Conservation (phyloP, 2,888 invertebrate genomes). For the Buathra laborator region DNA sequence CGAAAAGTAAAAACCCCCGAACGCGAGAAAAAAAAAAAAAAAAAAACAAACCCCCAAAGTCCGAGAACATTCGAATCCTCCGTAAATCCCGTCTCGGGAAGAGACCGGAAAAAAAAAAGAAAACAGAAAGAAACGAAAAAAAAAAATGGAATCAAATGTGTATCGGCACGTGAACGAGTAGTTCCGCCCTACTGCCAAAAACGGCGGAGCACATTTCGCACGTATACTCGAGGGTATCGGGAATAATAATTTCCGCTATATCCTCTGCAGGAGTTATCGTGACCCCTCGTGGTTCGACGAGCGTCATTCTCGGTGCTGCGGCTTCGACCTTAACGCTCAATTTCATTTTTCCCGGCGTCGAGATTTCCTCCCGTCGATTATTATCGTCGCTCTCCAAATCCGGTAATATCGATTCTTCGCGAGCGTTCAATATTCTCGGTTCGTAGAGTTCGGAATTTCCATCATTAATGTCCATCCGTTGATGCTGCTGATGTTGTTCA, state of each 20-base stretch:
- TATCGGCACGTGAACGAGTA: conserved; percentile 92
- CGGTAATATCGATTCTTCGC: conserved; percentile 79
- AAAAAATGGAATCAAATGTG: conserved; percentile 89
- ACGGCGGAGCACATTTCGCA: conserved; percentile 94
- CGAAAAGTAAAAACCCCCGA: too few relatives aligned
- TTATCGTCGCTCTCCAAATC: conserved; percentile 73
- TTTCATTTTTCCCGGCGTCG: conserved; percentile 74
- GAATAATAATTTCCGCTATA: conserved; percentile 86
- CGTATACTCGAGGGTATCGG: conserved; percentile 88
- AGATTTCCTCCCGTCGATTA: conserved; percentile 67
- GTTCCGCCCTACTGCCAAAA: conserved; percentile 91
- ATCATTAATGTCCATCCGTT: background rate
- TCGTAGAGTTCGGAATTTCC: conserved; percentile 32
- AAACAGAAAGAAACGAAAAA: conserved; percentile 34
- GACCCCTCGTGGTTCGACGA: conserved; percentile 46
- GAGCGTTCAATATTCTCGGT: conserved; percentile 57
- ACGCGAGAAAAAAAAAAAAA: background rate
- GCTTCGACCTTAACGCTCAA: conserved; percentile 83
- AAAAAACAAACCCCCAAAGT: background rate
- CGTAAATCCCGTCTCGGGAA: background rate
- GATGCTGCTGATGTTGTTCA: conserved; percentile 26
- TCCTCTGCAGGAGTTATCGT: conserved; percentile 81
- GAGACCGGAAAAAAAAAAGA: too few relatives aligned
- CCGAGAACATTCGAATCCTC: background rate
- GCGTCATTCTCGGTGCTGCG: conserved; percentile 70